A percentile compares a stretch with the other conserved stretches of the same genome.
phyloP scores from a whole-genome alignment of 2,888 invertebrate genomes.

The Hoplodrina ambigua region DNA sequence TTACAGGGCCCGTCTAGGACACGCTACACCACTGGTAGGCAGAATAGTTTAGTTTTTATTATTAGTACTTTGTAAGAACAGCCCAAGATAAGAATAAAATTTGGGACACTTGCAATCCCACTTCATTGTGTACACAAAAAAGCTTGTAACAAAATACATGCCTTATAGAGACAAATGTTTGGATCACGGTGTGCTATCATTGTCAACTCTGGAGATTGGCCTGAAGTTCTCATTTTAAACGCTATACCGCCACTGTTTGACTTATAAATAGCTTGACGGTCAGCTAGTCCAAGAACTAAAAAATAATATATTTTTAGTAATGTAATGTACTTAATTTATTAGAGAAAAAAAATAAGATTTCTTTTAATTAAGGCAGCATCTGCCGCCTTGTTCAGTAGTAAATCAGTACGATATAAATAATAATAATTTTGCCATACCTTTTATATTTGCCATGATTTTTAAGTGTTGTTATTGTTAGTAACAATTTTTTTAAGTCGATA shows the following conservation, averaged over 20 bases:
- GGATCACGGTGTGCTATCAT: conserved; percentile 58
- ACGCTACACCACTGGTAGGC: too few species aligned
- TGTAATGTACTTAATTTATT: too few species aligned
- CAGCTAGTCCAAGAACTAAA: conserved; percentile 43
- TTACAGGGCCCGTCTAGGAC: too few species aligned
- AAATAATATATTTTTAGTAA: neutral
- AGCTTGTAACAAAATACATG: conserved; percentile 30
- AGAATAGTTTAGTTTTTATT: too few species aligned
- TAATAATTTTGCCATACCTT: conserved; percentile 9
- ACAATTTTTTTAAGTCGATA: neutral
- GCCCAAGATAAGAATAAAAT: too few species aligned
- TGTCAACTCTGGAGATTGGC: conserved; percentile 41
- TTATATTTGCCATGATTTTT: conserved; percentile 18
- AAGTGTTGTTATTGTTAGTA: neutral
- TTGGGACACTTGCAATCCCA: too few species aligned
- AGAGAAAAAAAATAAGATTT: too few species aligned
- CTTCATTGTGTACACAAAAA: neutral
- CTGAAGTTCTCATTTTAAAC: conserved; percentile 57
- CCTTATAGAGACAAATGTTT: conserved; percentile 60
- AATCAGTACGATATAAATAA: too few species aligned
- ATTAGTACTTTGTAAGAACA: too few species aligned
- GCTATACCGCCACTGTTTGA: conserved; percentile 62
- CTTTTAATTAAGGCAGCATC: too few species aligned
- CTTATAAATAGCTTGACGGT: conserved; percentile 35
- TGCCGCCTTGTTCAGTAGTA: neutral